Evolutionary conservation across 2,888 invertebrate genomes (phyloP), one percentile per base, ranked within the genome.

Genomic region (Leptopilina syphax): DNA sequence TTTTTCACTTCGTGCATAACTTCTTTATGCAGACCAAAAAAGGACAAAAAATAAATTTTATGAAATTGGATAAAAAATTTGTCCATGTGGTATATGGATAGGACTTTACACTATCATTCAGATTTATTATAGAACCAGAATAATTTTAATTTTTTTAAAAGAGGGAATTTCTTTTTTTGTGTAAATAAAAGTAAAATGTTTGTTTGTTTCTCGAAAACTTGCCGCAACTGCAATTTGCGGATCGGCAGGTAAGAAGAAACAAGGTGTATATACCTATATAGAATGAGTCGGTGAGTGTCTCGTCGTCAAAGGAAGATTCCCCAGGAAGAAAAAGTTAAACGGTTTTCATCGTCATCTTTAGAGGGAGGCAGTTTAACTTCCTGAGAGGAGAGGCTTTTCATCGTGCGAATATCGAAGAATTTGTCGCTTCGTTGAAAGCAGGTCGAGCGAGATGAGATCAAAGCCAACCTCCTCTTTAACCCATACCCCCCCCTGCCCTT

Each of bases 371-470:
- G 85, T 84, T 85, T 86, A 85, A 85, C 84, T 86, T 86, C 82
- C 77, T 80, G 79, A 82, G 83, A 50, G 50, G 50, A 47, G 82
- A 85, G 86, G 89, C 91, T 91, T 91, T 91, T 91, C 91, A 91
- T 91, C 90, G 89, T 88, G 86, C 83, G 88, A 90, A 91, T 91
- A 91, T 91, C 89, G 91, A 88, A 90, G 91, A 91, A 91, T 91
- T 91, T 90, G 91, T 91, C 91, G 91, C 91, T 91, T 87, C 87
- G 88, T 85, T 90, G 86, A 85, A 87, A 85, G 85, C 88, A 84
- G 86, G 85, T 87, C 86, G 85, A 88, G 88, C 87, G 88, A 86
- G 89, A 88, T 86, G 86, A 92, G 89, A 90, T 91, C 91, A 91
- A 92, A 92, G 91, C 86, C 87, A 85, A 78, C 34, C 80, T 86